These are phyloP conservation scores for Pangasius mekongensis DNA, from an alignment of 2,797 vertebrate genomes.

Conservation along the genomic window DNA sequence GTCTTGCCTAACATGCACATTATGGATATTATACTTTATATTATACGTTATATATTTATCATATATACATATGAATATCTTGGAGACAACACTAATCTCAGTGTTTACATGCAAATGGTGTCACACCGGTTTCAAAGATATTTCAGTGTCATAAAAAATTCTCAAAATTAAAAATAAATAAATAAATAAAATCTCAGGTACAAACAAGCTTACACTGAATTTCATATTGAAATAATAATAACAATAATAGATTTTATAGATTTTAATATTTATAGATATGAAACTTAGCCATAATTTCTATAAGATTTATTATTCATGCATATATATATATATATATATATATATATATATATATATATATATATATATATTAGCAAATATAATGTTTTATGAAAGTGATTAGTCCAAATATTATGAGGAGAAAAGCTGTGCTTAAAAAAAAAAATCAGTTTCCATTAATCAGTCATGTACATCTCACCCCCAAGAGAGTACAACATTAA, in stretches of 20 bases:
- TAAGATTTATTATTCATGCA: not conserved
- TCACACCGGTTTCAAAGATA: not conserved
- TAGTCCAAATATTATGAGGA: not conserved
- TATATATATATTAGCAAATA: not conserved
- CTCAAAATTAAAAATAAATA: not conserved
- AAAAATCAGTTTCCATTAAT: not conserved
- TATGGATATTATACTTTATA: not conserved
- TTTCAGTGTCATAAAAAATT: not conserved
- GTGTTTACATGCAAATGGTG: not conserved
- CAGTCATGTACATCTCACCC: not conserved
- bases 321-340: too few species aligned
- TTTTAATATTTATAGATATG: not conserved
- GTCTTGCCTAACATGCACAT: not conserved
- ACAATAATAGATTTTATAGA: too few species aligned
- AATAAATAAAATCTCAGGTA: not conserved
- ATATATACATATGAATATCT: not conserved
- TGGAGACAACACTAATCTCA: not conserved
- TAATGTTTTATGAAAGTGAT: not conserved
- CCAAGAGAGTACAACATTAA: not conserved
- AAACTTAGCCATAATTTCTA: not conserved
- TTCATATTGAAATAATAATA: too few species aligned
- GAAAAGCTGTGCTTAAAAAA: not conserved
- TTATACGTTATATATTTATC: not conserved
- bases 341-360: too few species aligned
- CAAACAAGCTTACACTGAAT: not conserved